These are phyloP conservation scores for Rana temporaria DNA, from an alignment of 2,113 vertebrate genomes.

Conservation along the genomic window DNA sequence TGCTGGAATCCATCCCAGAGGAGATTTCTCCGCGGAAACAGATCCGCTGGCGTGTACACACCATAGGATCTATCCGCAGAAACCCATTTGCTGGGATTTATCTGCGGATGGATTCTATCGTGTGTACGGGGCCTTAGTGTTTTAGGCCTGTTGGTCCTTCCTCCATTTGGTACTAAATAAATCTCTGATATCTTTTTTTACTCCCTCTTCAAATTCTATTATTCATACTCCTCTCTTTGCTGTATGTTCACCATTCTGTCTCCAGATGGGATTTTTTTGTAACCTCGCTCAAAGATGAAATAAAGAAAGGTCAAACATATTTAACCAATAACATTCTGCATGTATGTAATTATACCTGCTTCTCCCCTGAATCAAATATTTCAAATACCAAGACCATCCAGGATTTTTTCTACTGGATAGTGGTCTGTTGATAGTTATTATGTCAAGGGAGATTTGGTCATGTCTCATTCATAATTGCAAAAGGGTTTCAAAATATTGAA, in stretches of 20 bases:
- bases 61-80: no score
- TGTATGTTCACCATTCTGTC: slow-evolving; percentile 29
- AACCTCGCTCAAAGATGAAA: slow-evolving; percentile 48
- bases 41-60: no score
- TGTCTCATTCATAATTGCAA: background rate
- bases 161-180: no score
- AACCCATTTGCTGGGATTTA: no score
- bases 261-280: slow-evolving; percentile 51
- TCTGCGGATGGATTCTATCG: no score
- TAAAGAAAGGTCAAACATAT: slow-evolving; percentile 52
- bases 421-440: slow-evolving; percentile 21
- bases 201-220: background rate
- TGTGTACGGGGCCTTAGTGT: no score
- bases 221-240: background rate
- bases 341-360: slow-evolving; percentile 25
- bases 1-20: no score
- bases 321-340: slow-evolving; percentile 42
- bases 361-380: slow-evolving; percentile 38
- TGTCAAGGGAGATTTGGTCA: slow-evolving; percentile 11
- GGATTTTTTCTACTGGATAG: background rate
- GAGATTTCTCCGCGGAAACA: no score
- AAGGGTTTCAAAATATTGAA: background rate
- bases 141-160: no score
- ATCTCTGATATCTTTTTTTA: background rate
- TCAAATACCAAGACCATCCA: slow-evolving; percentile 28